Conservation (phyloP, 2,888 invertebrate species). For the Drosophila nr. perissopoda region DNA sequence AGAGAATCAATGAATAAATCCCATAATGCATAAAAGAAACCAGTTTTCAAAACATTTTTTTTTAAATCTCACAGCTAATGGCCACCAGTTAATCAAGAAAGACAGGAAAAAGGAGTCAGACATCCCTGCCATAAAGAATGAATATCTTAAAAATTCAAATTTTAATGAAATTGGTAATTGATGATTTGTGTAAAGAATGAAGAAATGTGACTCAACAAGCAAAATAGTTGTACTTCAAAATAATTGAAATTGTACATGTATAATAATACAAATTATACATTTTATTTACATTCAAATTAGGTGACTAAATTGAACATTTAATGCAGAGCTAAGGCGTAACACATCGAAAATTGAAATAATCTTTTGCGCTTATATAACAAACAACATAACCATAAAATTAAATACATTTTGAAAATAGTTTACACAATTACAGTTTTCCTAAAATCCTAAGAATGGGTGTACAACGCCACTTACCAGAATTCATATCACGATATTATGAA, state of each 20-base stretch:
- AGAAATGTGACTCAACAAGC: background rate
- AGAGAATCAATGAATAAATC: background rate
- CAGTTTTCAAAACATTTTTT: background rate
- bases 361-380: background rate
- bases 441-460: background rate
- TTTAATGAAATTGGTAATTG: background rate
- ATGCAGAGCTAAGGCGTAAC: background rate
- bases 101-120: background rate
- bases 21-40: background rate
- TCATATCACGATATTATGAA: background rate
- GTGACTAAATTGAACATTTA: background rate
- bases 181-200: background rate
- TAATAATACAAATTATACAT: background rate
- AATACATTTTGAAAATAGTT: background rate
- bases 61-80: background rate
- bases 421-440: background rate
- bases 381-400: background rate
- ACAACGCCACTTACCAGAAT: background rate
- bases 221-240: background rate
- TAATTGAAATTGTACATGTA: background rate
- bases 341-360: background rate
- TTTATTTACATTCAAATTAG: background rate
- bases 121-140: background rate
- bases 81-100: background rate
- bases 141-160: background rate